These are phyloP conservation scores for Stramonita haemastoma DNA, from an alignment of 2,888 invertebrate species.

Conservation along the genomic window DNA sequence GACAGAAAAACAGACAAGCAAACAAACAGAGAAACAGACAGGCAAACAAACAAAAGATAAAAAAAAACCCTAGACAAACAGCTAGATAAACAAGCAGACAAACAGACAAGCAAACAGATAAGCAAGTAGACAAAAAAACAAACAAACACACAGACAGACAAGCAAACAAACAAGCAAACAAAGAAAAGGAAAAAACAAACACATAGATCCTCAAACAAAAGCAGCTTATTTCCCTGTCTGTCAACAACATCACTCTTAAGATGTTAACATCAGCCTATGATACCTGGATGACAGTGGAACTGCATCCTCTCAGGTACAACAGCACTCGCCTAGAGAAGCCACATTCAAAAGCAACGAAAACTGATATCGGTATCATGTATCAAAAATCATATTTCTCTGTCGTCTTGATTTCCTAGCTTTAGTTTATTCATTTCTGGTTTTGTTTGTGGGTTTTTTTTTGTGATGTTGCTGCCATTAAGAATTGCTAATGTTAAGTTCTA, in stretches of 20 bases:
- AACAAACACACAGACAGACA: background rate
- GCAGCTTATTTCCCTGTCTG: too few species aligned
- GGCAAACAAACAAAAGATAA: background rate
- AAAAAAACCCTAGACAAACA: background rate
- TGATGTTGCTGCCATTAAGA: background rate
- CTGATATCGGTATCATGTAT: too few species aligned
- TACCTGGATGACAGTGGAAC: too few species aligned
- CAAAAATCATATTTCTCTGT: background rate
- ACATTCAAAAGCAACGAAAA: too few species aligned
- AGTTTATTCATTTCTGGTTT: background rate
- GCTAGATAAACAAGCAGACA: background rate
- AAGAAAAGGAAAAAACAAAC: too few species aligned
- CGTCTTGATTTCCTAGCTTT: background rate
- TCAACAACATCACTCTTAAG: too few species aligned
- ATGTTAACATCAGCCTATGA: too few species aligned
- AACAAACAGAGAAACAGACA: background rate
- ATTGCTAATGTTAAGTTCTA: too few species aligned
- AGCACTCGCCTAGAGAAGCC: too few species aligned
- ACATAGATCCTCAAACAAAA: too few species aligned
- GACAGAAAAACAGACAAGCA: background rate
- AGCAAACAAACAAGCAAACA: background rate
- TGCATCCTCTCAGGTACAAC: too few species aligned
- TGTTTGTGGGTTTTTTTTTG: background rate
- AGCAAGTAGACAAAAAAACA: background rate
- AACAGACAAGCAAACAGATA: background rate